These are phyloP conservation scores for Hyperoplus immaculatus DNA, from an alignment of 2,797 vertebrate genomes.

Conservation along the genomic window DNA sequence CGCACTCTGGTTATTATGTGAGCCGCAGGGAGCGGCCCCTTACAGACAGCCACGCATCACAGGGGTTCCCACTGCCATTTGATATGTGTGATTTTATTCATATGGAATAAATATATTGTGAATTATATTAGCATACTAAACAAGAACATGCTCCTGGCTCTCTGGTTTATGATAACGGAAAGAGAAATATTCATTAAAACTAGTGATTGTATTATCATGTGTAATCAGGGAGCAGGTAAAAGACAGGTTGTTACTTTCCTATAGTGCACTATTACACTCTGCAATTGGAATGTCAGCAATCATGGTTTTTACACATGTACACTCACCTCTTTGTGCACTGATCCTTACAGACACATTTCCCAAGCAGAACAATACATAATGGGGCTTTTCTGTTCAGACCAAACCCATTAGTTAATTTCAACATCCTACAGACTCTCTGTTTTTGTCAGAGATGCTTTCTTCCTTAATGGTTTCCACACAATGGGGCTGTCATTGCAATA, in stretches of 20 bases:
- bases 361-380: conserved; percentile 38
- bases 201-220: conserved; percentile 49
- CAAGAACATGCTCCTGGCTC: conserved; percentile 21
- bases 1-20: conserved; percentile 29
- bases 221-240: conserved; percentile 31
- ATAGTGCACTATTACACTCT: not conserved
- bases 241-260: not conserved
- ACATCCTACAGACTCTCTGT: conserved; percentile 24
- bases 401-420: conserved; percentile 34
- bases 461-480: conserved; percentile 33
- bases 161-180: conserved; percentile 10
- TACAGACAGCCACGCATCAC: conserved; percentile 44
- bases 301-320: not conserved
- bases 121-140: conserved; percentile 57
- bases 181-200: conserved; percentile 64
- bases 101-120: conserved; percentile 38
- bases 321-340: conserved; percentile 9
- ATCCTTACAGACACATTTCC: conserved; percentile 29
- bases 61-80: conserved; percentile 11
- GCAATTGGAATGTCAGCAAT: conserved; percentile 3
- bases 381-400: conserved; percentile 20
- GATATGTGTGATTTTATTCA: conserved; percentile 52
- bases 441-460: conserved; percentile 26
- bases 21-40: conserved; percentile 48
- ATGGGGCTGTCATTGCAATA: conserved; percentile 13